Evolutionary conservation across 2,888 invertebrate genomes (phyloP).

Genomic region (Drosophila longiperda): DNA sequence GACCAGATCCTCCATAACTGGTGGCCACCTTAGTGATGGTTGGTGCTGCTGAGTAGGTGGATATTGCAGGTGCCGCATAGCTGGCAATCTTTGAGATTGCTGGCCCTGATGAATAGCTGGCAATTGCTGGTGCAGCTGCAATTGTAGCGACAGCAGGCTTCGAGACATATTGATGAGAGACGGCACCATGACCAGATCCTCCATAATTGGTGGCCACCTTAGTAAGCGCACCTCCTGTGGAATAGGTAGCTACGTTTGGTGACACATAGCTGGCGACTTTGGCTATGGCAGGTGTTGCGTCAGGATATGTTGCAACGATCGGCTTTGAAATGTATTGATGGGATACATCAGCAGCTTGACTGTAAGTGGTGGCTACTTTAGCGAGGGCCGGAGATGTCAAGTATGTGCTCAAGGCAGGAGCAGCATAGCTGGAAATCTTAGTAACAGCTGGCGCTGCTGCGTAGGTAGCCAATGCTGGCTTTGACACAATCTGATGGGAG

Average conservation of each 20-base stretch:
- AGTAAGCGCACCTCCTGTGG: slow-evolving; percentile 17
- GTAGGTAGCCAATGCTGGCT: slow-evolving; percentile 56
- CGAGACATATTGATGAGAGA: slow-evolving; percentile 28
- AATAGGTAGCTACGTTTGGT: slow-evolving; percentile 55
- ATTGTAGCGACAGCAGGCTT: slow-evolving; percentile 71
- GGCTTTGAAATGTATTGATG: slow-evolving; percentile 68
- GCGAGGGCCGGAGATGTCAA: slow-evolving; percentile 43
- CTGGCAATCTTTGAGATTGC: slow-evolving; percentile 19
- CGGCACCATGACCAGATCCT: slow-evolving; percentile 18
- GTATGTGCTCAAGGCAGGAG: slow-evolving; percentile 29
- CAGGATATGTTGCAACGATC: slow-evolving; percentile 52
- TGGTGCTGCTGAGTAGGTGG: slow-evolving; percentile 52
- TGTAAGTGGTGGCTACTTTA: slow-evolving; percentile 55
- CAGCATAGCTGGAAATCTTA: slow-evolving; percentile 46
- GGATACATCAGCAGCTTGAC: slow-evolving; percentile 57
- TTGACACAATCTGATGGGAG: slow-evolving; percentile 68
- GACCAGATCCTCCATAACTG: slow-evolving; percentile 22
- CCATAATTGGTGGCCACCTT: slow-evolving; percentile 24
- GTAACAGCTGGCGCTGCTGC: slow-evolving; percentile 36
- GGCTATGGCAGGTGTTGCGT: slow-evolving; percentile 43
- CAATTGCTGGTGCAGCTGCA: background rate
- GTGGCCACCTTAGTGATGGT: slow-evolving; percentile 28
- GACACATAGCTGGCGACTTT: slow-evolving; percentile 58
- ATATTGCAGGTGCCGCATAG: slow-evolving; percentile 49
- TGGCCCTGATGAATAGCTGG: slow-evolving; percentile 27